A percentile compares a stretch with the other conserved stretches of the same genome.
Conservation (phyloP, 35 echinoderm and acorn worm genomes). For the Lytechinus variegatus region DNA sequence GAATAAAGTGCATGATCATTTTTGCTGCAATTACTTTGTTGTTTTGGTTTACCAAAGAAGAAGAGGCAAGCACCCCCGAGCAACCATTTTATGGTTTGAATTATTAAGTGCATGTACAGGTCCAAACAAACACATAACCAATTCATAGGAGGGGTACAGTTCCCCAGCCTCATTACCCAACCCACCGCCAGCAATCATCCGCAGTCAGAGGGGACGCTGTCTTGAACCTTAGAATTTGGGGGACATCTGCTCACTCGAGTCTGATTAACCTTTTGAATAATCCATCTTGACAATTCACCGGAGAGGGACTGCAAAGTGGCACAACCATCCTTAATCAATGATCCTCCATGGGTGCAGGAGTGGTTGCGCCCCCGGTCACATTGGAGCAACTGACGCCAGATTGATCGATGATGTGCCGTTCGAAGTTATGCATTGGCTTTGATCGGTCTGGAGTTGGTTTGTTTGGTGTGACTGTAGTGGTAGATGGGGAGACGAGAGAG, state of each 20-base stretch:
- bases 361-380: not conserved
- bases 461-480: too few species aligned
- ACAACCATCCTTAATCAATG: constrained; percentile 27
- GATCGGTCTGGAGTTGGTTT: too few species aligned
- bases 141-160: not conserved
- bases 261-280: constrained; percentile 48
- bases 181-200: not conserved
- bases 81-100: not conserved
- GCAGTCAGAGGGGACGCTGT: not conserved
- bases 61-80: not conserved
- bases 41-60: not conserved
- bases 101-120: not conserved
- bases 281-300: not conserved
- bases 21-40: not conserved
- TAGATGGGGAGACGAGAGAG: not conserved
- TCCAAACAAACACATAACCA: not conserved
- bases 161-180: not conserved
- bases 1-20: not conserved
- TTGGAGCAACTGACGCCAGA: too few species aligned
- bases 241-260: constrained; percentile 42
- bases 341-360: not conserved
- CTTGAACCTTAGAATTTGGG: constrained; percentile 1
- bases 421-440: too few species aligned
- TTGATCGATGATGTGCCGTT: too few species aligned
- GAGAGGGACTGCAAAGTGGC: constrained; percentile 7